Conservation (phyloP, 2,113 vertebrate species). For the Capreolus pygargus region DNA sequence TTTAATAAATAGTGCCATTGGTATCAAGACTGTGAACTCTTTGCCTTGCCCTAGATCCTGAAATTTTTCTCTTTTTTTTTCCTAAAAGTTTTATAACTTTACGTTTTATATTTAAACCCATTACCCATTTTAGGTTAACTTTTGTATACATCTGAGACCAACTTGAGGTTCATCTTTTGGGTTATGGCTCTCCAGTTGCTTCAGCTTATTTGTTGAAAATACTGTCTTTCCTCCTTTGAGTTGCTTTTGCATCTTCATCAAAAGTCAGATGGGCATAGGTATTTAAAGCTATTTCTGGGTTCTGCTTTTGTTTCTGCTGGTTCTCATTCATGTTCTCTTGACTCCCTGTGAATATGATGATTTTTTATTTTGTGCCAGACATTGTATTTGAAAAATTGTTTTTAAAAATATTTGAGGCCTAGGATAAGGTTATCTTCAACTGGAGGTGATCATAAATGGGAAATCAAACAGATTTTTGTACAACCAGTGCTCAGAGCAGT, state of each 20-base stretch:
- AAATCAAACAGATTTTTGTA: background rate
- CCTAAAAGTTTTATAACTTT: background rate
- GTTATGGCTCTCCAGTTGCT: background rate
- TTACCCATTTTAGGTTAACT: background rate
- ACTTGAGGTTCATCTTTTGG: background rate
- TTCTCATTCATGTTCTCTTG: background rate
- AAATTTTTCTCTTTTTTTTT: background rate
- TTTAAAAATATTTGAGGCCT: background rate
- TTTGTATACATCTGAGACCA: background rate
- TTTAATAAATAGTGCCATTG: background rate
- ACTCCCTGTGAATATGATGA: background rate
- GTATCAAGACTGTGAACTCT: background rate
- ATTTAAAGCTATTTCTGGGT: background rate
- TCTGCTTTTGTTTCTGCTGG: background rate
- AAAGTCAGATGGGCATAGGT: background rate
- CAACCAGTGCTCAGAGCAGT: background rate
- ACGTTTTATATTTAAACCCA: background rate
- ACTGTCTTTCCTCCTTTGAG: background rate
- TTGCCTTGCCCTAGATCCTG: background rate
- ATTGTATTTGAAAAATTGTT: background rate
- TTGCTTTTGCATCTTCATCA: background rate
- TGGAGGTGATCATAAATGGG: background rate
- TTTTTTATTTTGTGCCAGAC: background rate
- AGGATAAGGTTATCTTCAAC: background rate
- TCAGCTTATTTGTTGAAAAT: background rate